phyloP scores from a whole-genome alignment of 30 jellyfish, hydroid and myxozoan genomes.

The Pseudorhiza aurosa region DNA sequence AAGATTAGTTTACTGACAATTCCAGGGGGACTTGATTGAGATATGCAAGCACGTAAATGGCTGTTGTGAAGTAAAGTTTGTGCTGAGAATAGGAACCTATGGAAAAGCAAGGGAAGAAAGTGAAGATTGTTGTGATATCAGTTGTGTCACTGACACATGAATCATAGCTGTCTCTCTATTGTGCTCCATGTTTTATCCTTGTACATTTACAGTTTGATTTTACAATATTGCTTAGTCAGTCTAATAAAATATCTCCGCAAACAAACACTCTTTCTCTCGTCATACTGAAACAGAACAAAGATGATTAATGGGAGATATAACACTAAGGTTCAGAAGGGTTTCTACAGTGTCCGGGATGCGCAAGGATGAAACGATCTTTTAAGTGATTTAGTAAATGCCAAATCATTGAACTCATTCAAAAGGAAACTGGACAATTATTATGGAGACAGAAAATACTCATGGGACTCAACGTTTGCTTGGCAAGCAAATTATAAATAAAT shows the following conservation, averaged over 20 bases:
- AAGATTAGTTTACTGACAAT: constrained; percentile 29
- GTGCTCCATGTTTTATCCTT: no score
- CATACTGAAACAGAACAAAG: constrained; percentile 25
- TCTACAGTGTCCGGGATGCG: constrained; percentile 54
- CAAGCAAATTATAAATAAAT: no score
- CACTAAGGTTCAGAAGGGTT: constrained; percentile 30
- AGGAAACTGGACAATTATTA: constrained; percentile 53
- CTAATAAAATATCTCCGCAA: no score
- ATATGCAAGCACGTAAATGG: constrained; percentile 37
- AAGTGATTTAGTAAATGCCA: constrained; percentile 40
- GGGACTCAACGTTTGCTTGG: no score
- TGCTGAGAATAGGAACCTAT: constrained; percentile 17
- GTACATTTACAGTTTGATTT: no score
- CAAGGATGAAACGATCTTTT: constrained; percentile 22
- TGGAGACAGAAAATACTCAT: constrained; percentile 43
- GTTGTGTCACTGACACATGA: no score
- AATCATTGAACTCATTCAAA: constrained; percentile 31
- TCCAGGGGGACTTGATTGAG: constrained; percentile 46
- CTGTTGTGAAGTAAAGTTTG: constrained; percentile 34
- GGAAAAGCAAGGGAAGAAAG: no score
- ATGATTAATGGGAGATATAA: constrained; percentile 15
- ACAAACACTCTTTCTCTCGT: no score
- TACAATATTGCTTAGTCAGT: no score
- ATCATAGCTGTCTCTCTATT: no score
- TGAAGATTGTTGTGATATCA: no score